Base-by-base conservation (phyloP, 2,797 vertebrate genomes). In the Liasis olivaceus region DNA sequence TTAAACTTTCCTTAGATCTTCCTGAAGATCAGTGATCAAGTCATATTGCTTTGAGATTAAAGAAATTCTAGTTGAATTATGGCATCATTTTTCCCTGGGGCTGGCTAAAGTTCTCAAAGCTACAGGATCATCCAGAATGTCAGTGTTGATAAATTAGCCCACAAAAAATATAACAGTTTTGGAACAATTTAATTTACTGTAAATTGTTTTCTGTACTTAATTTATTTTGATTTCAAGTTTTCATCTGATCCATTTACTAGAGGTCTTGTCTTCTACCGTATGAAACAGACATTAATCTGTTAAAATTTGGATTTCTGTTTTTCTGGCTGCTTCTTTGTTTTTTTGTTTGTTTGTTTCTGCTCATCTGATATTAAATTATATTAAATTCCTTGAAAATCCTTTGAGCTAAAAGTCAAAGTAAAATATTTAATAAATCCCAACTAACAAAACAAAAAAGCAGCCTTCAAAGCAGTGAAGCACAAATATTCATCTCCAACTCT, bases 1-100 rank as follows among this genome's bases (percentile, higher is more conserved):
- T 89, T 59, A 89, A 81, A 90, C 20, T 90, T 77, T 81, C 72
- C 90, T 88, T 64, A 81, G 47, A 17, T 28, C 11, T 92, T 90
- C 47, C 86, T 36, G 86, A 85, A 47, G 26, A 85, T 17, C 58
- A 14, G 24, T 90, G 31, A 81, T 59, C 22, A 5, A 87, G 20
- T 17, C 28, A 31, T 17, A 36, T 4, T 72, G 22, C 20, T 15
- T 42, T 90, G n/a, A 42, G 26, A 64, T 58, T 62, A 6, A 87
- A 54, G 15, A 64, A 47, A 2, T 26, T 28, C 47, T 26, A 31
- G 64, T 20, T 60, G 17, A 5, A 17, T 69, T 54, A 89, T 24
- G 2, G 15, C 59, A 1, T 42, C 59, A 87, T 42, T 31, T 36
- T 87, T 12, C 9, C 4, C 31, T 17, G 54, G 4, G 54, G 8